phyloP scores from a whole-genome alignment of 2,888 invertebrate genomes.

The Dorcus parallelipipedus region DNA sequence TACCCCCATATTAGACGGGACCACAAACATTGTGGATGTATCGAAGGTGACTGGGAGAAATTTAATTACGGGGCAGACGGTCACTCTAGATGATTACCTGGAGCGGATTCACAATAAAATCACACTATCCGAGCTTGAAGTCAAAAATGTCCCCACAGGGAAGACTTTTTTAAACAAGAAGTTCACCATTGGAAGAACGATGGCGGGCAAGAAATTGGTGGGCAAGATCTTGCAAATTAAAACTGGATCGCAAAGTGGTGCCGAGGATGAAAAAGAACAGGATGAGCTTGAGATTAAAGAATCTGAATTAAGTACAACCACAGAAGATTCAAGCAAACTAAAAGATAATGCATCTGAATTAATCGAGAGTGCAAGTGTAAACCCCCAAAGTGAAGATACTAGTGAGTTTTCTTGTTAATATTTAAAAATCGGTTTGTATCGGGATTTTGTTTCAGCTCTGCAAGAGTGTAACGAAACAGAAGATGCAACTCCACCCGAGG shows the following conservation, averaged over 20 bases:
- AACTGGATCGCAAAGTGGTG: background rate
- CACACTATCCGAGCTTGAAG: background rate
- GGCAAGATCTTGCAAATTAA: constrained; percentile 28
- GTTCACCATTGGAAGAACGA: constrained; percentile 18
- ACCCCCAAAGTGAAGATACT: no score
- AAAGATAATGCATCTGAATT: no score
- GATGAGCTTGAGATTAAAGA: background rate
- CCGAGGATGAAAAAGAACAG: background rate
- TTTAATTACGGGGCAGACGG: constrained; percentile 6
- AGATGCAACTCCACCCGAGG: background rate
- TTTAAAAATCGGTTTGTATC: no score
- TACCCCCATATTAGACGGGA: background rate
- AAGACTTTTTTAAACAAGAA: constrained; percentile 14
- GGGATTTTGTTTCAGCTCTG: no score
- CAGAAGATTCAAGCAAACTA: background rate
- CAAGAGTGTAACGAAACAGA: background rate
- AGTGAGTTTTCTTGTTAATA: no score
- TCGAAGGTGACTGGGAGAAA: constrained; percentile 6
- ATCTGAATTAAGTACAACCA: background rate
- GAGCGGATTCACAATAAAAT: constrained; percentile 6
- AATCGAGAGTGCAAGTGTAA: no score
- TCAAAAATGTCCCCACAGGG: background rate
- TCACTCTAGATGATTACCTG: constrained; percentile 9
- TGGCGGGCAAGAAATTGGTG: constrained; percentile 24
- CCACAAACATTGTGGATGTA: background rate